Evolutionary conservation across 2,113 vertebrate genomes (phyloP).

Genomic region (Smithornis capensis): DNA sequence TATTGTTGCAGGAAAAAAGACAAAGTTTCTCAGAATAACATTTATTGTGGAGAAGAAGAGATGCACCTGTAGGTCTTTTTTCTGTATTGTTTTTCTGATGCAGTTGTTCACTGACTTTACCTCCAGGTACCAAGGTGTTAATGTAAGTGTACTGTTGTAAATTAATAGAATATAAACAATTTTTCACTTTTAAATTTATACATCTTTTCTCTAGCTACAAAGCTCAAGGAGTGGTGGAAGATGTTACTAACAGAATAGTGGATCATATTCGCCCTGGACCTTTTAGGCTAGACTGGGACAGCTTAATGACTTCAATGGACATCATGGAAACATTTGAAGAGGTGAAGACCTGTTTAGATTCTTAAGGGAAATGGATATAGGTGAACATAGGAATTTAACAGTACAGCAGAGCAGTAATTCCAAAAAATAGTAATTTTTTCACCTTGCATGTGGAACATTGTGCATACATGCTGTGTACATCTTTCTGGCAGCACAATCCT

Average conservation of each 20-base stretch:
- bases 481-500: neutral
- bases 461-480: neutral
- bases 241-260: conserved; percentile 72
- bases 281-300: conserved; percentile 82
- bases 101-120: accelerated
- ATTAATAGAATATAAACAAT: neutral
- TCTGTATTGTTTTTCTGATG: neutral
- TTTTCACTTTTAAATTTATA: neutral
- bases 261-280: conserved; percentile 85
- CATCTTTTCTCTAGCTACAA: conserved; percentile 78
- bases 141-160: neutral
- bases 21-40: neutral
- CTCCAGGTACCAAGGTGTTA: neutral
- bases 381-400: neutral
- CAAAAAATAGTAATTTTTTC: neutral
- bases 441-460: accelerated
- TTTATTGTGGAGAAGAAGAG: neutral
- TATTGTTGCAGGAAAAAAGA: neutral
- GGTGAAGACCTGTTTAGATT: conserved; percentile 62
- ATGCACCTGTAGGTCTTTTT: neutral
- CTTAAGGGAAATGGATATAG: neutral
- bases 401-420: neutral
- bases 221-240: conserved; percentile 80
- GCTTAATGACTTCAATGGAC: conserved; percentile 85
- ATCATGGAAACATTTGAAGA: conserved; percentile 79